Base-by-base conservation (phyloP, 1,140 invertebrate genomes). In the Dendrolimus punctatus region DNA sequence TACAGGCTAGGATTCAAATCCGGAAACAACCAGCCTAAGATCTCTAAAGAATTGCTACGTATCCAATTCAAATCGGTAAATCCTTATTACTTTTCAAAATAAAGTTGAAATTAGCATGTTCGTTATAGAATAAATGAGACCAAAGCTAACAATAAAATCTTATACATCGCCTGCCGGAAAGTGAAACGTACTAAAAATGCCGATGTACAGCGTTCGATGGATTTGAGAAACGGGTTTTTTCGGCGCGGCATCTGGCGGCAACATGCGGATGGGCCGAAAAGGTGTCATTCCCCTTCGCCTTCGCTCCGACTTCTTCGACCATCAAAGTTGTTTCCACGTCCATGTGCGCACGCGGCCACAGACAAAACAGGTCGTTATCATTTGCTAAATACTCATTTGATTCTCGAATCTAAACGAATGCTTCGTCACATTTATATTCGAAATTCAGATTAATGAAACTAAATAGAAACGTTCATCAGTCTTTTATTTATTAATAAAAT, bases 271-370 rank as follows among this genome's bases (percentile, higher is more conserved):
- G 59, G 40, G 52, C 60, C 49, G 57, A 57, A 61, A 62, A 60
- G 60, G 55, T 62, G 60, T 62, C 60, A 62, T 57, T 62, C 60
- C 60, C 60, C 60, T 62, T 57, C 60, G 53, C 23, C 23, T 60
- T 60, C 58, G 55, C 48, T 57, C 42, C 48, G 54, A 57, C 55
- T 57, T 41, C 49, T 44, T 49, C 51, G 57, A 62, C 57, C 60
- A 55, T 62, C 55, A 62, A 62, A 60, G 60, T 57, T 52, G 60
- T 52, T 49, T 59, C 57, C 5, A 49, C 57, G 52, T 52, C 49
- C 55, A 23, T 51, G 42, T 59, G 43, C 48, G 41, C 44, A 38
- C 40, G 39, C 55, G 44, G n/a, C 23, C 46, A 39, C 43, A 55
- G 55, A 52, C 53, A 60, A 52, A 51, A 55, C 58, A 58, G 38